Conservation (phyloP, 2,113 vertebrate species). For the Xerus inauris region DNA sequence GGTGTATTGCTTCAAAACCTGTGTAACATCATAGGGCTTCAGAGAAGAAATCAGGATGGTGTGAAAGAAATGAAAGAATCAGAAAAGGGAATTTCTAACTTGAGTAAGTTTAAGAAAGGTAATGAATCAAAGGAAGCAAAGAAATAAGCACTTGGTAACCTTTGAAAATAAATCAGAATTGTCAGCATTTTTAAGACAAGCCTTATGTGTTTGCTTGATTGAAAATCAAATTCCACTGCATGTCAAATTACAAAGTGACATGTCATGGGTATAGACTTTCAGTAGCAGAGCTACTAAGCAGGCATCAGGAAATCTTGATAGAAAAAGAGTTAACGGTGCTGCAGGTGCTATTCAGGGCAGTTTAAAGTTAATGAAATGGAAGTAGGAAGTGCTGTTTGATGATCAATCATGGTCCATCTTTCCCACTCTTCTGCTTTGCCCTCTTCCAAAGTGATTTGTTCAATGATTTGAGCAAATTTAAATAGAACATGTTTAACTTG, state of each 20-base stretch:
- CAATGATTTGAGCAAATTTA: neutral
- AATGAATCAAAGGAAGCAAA: neutral
- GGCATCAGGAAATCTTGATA: neutral
- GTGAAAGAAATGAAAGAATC: neutral
- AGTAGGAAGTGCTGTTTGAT: neutral
- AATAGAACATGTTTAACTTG: neutral
- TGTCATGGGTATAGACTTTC: neutral
- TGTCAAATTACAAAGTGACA: slow-evolving; percentile 29
- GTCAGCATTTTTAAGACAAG: neutral
- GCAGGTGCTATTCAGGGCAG: neutral
- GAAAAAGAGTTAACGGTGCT: neutral
- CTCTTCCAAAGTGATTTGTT: neutral
- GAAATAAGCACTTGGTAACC: neutral
- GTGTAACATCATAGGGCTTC: neutral
- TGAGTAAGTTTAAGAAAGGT: neutral
- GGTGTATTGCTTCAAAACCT: neutral
- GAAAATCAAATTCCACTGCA: slow-evolving; percentile 8
- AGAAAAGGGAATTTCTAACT: neutral
- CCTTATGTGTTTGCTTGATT: neutral
- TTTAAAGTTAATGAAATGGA: slow-evolving; percentile 20
- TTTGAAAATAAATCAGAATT: neutral
- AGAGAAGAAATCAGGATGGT: neutral
- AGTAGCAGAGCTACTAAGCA: neutral
- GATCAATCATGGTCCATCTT: neutral
- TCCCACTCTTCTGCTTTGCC: neutral